phyloP scores from a whole-genome alignment of 1,140 invertebrate genomes.

The Leptinotarsa texana region DNA sequence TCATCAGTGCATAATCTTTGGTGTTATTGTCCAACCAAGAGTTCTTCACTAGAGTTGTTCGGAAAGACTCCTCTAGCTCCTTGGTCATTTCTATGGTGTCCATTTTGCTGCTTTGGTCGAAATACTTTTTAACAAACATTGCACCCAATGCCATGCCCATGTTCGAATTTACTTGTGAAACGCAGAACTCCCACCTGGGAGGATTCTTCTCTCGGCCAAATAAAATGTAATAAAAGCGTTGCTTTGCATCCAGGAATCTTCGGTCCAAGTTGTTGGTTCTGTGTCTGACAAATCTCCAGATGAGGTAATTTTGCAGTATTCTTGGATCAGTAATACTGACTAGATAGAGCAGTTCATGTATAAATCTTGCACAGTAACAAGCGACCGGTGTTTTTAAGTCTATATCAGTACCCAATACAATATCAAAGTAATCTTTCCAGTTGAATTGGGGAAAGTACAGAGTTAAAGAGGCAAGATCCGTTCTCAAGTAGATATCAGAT shows the following conservation, averaged over 20 bases:
- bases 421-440: conserved; percentile 75
- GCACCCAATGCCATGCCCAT: conserved; percentile 85
- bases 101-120: conserved; percentile 80
- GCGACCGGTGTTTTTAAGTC: conserved; percentile 69
- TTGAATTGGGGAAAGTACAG: conserved; percentile 73
- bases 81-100: conserved; percentile 83
- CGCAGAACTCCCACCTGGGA: conserved; percentile 81
- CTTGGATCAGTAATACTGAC: conserved; percentile 56
- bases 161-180: conserved; percentile 78
- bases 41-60: conserved; percentile 68
- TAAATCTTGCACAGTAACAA: conserved; percentile 73
- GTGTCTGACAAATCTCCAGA: conserved; percentile 87
- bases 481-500: conserved; percentile 76
- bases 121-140: conserved; percentile 85
- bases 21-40: conserved; percentile 86
- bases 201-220: conserved; percentile 76
- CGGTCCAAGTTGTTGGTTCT: conserved; percentile 82
- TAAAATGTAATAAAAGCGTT: conserved; percentile 72
- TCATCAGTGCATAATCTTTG: conserved; percentile 67
- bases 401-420: conserved; percentile 61
- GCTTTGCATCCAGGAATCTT: conserved; percentile 70
- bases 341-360: conserved; percentile 59
- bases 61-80: conserved; percentile 79
- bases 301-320: conserved; percentile 74
- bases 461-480: conserved; percentile 73